Evolutionary conservation across 2,888 invertebrate genomes (phyloP).

Genomic region (Pardosa pseudoannulata): DNA sequence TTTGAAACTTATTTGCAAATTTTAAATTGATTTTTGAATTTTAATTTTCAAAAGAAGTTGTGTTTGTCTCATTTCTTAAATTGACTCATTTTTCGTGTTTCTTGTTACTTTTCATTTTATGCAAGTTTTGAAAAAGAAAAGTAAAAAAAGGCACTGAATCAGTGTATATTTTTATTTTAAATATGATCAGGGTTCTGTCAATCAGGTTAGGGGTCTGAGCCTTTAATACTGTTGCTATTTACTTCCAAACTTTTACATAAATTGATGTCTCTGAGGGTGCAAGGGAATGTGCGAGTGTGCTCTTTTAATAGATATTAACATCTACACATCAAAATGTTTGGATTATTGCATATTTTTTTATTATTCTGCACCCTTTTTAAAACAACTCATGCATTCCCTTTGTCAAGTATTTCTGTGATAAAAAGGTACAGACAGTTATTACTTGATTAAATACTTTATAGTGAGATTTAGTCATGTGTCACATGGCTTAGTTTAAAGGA

Average conservation of each 20-base stretch:
- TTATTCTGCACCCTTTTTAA: constrained; percentile 32
- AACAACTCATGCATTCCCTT: constrained; percentile 64
- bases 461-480: constrained; percentile 58
- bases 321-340: constrained; percentile 9
- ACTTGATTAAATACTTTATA: constrained; percentile 67
- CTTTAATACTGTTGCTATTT: constrained; percentile 48
- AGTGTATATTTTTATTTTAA: background rate
- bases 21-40: too few species aligned
- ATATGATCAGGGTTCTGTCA: constrained; percentile 26
- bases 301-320: background rate
- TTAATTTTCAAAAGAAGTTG: too few species aligned
- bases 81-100: background rate
- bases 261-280: constrained; percentile 25
- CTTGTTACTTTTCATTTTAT: background rate
- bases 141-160: background rate
- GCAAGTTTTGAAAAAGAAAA: too few species aligned
- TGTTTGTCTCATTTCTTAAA: too few species aligned
- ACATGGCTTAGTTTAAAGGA: constrained; percentile 44
- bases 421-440: constrained; percentile 59
- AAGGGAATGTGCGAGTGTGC: constrained; percentile 28
- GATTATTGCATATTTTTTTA: constrained; percentile 23
- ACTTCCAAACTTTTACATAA: constrained; percentile 31
- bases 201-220: constrained; percentile 33
- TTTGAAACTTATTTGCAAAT: too few species aligned
- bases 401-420: constrained; percentile 71